Conservation (phyloP, 1,140 invertebrate genomes). For the Ptiloglossa arizonensis region DNA sequence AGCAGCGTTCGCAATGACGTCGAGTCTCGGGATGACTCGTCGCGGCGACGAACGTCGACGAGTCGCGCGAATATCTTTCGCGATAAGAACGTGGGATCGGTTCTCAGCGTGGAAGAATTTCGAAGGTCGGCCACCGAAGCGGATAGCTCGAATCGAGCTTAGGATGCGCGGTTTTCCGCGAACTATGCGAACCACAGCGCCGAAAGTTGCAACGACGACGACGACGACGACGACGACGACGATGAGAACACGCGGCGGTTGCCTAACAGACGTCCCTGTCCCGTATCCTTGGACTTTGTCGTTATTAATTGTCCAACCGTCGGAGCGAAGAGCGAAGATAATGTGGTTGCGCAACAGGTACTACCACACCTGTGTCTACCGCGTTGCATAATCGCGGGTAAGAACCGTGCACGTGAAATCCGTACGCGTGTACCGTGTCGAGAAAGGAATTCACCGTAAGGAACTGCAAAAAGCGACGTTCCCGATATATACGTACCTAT, state of each 20-base stretch:
- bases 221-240: constrained; percentile 23
- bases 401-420: constrained; percentile 66
- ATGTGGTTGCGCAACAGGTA: constrained; percentile 80
- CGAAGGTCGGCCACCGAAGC: too few species aligned
- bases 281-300: constrained; percentile 80
- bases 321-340: constrained; percentile 79
- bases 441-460: constrained; percentile 55
- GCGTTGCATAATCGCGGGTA: constrained; percentile 76
- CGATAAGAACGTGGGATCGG: too few species aligned
- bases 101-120: too few species aligned
- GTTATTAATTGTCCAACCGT: constrained; percentile 81
- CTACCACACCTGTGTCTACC: constrained; percentile 65
- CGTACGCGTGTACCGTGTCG: constrained; percentile 24
- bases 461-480: constrained; percentile 2
- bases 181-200: neutral
- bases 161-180: too few species aligned
- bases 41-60: too few species aligned
- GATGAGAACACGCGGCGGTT: constrained; percentile 47
- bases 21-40: too few species aligned
- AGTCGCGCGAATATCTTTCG: too few species aligned
- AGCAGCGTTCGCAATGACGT: too few species aligned
- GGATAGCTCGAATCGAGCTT: too few species aligned
- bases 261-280: constrained; percentile 49
- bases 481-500: neutral
- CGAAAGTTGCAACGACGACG: constrained; percentile 30